A percentile compares a stretch with the other conserved stretches of the same genome.
Conservation (phyloP, 2,797 vertebrate species). For the Channallabes apus region DNA sequence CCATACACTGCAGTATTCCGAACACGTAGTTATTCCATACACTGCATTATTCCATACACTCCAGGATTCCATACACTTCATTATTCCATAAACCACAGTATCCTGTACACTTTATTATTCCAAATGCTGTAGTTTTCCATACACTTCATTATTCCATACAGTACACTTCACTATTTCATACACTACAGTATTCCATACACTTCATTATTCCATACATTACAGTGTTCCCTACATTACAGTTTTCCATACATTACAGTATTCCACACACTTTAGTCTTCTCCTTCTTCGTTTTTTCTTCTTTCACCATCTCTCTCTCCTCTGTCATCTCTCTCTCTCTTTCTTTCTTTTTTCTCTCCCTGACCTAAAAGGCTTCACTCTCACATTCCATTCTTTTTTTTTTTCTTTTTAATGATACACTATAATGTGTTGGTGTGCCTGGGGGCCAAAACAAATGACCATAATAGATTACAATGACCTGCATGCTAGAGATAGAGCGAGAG, state of each 20-base stretch:
- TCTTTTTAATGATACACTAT: slow-evolving; percentile 32
- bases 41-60: not conserved
- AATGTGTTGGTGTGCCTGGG: slow-evolving; percentile 49
- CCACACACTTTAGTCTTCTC: not conserved
- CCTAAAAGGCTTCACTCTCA: slow-evolving; percentile 37
- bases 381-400: slow-evolving; percentile 32
- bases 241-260: not conserved
- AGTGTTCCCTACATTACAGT: rapidly evolving
- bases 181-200: not conserved
- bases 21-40: too few species aligned
- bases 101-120: not conserved
- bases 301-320: not conserved
- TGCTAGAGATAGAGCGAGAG: not conserved
- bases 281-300: not conserved
- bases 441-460: slow-evolving; percentile 50
- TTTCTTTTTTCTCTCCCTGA: not conserved
- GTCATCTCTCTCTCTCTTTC: slow-evolving; percentile 6
- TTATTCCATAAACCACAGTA: not conserved
- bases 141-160: not conserved
- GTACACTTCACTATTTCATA: not conserved
- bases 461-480: slow-evolving; percentile 36
- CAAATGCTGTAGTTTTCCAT: not conserved
- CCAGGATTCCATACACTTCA: too few species aligned
- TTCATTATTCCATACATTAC: not conserved
- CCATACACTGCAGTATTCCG: too few species aligned